Evolutionary conservation across 2,113 vertebrate species (phyloP).

Genomic region (Myotis davidii): DNA sequence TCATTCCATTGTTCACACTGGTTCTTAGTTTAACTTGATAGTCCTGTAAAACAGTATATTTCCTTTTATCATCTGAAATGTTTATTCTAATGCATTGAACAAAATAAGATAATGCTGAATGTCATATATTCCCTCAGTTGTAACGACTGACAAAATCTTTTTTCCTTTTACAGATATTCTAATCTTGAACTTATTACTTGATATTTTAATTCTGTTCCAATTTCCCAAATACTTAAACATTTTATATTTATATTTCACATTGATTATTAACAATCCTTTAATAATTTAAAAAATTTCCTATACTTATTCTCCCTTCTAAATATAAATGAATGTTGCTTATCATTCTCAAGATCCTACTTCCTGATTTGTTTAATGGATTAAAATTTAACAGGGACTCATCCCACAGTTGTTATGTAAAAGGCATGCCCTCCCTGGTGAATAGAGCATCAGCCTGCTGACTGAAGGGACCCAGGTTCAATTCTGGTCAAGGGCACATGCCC

Average conservation of each 20-base stretch:
- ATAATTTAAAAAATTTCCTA: not conserved
- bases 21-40: not conserved
- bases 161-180: not conserved
- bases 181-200: not conserved
- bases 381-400: not conserved
- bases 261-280: not conserved
- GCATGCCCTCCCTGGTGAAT: not conserved
- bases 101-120: not conserved
- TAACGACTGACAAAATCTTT: not conserved
- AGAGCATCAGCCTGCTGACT: no score
- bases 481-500: no score
- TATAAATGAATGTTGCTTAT: not conserved
- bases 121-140: not conserved
- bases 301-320: not conserved
- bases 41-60: not conserved
- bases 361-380: not conserved
- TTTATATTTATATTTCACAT: not conserved
- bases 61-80: not conserved
- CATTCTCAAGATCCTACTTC: not conserved
- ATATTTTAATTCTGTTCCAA: not conserved
- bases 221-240: not conserved
- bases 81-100: constrained; percentile 11
- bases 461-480: no score
- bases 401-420: not conserved
- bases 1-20: constrained; percentile 3